Evolutionary conservation across 2,113 vertebrate genomes (phyloP).

Genomic region (Ciconia stormi): DNA sequence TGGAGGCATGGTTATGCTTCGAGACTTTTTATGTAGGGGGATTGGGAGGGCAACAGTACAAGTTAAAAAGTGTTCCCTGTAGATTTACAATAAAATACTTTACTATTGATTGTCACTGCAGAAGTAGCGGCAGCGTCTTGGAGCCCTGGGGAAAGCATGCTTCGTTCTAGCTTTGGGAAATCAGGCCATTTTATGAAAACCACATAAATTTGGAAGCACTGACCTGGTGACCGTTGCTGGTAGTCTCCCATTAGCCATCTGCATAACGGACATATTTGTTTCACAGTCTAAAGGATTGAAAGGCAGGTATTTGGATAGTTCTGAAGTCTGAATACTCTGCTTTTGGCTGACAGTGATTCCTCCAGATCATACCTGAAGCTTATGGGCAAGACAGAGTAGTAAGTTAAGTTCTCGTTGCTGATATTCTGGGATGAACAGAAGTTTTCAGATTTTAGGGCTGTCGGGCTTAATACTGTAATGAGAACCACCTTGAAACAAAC

Average conservation of each 20-base stretch:
- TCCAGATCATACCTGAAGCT: background rate
- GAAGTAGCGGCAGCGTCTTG: background rate
- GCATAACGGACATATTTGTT: background rate
- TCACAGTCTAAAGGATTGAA: background rate
- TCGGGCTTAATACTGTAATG: background rate
- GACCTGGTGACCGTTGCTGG: background rate
- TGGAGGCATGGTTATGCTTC: background rate
- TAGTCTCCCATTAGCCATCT: background rate
- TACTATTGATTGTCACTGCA: background rate
- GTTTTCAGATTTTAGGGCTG: background rate
- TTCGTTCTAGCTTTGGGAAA: background rate
- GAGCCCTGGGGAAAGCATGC: background rate
- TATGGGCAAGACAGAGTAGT: background rate
- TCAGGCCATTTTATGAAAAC: background rate
- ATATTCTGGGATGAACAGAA: background rate
- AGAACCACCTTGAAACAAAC: background rate
- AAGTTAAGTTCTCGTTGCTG: background rate
- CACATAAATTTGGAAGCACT: background rate
- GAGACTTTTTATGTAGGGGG: background rate
- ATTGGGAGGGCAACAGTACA: background rate
- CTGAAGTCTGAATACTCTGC: background rate
- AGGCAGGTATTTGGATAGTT: background rate
- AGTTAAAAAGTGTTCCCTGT: background rate
- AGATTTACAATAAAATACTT: background rate
- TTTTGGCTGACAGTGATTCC: background rate